These are phyloP conservation scores for Hormaphis cornu DNA, from an alignment of 1,140 invertebrate genomes.

Conservation along the genomic window DNA sequence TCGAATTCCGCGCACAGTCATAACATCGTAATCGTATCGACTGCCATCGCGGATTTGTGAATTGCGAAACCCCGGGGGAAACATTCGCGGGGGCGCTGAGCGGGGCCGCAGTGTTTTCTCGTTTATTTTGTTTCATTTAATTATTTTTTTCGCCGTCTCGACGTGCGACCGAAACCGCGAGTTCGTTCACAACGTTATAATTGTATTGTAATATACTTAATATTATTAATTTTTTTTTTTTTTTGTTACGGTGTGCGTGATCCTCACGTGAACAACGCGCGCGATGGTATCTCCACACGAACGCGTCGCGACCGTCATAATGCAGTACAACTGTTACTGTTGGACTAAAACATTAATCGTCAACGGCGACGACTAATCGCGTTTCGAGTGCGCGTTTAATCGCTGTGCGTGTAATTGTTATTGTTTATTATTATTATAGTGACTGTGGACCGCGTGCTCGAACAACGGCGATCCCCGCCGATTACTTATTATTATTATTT, in stretches of 20 bases:
- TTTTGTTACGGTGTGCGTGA: background rate
- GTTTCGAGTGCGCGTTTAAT: background rate
- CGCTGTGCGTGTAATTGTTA: background rate
- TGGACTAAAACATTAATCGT: background rate
- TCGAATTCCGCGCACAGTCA: too few species aligned
- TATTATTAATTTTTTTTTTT: too few species aligned
- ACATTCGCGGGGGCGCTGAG: too few species aligned
- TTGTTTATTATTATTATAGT: background rate
- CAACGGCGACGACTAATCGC: background rate
- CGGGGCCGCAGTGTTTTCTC: too few species aligned
- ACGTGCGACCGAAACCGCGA: too few species aligned
- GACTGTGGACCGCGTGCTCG: background rate
- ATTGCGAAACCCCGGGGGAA: too few species aligned
- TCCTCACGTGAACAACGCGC: background rate
- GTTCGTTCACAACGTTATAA: background rate
- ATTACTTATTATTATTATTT: background rate
- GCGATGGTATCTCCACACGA: background rate
- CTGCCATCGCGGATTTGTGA: too few species aligned
- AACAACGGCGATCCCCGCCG: background rate
- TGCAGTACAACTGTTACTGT: slow-evolving; percentile 25
- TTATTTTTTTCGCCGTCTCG: too few species aligned
- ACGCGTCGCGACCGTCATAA: slow-evolving; percentile 8
- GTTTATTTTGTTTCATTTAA: too few species aligned
- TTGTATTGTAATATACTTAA: too few species aligned
- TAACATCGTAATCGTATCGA: too few species aligned